Conservation (phyloP, 2,888 invertebrate genomes). For the Leistus spinibarbis region DNA sequence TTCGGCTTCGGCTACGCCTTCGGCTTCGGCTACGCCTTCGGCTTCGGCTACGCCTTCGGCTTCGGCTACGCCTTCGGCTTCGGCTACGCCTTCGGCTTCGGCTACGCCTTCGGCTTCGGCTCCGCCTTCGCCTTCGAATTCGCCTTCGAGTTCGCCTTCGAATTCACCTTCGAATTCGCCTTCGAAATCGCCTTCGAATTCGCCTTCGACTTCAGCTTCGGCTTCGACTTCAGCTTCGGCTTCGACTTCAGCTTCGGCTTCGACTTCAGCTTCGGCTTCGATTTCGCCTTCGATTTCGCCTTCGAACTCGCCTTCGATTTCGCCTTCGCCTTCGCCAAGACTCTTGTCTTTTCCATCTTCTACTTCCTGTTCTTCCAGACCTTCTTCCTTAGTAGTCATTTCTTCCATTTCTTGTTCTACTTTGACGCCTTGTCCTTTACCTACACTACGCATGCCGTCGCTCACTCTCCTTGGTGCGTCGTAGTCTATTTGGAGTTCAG, state of each 20-base stretch:
- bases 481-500: not conserved
- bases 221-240: too few species aligned
- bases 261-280: too few species aligned
- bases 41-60: not conserved
- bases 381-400: not conserved
- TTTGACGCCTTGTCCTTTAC: not conserved
- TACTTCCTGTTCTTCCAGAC: slow-evolving; percentile 1
- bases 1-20: slow-evolving; percentile 1
- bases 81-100: not conserved
- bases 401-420: not conserved
- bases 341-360: not conserved
- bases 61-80: not conserved
- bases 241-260: too few species aligned
- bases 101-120: not conserved
- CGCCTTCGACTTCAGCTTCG: too few species aligned
- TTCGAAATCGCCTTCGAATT: too few species aligned
- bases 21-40: not conserved
- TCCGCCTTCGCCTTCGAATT: not conserved
- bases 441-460: too few species aligned
- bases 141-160: too few species aligned
- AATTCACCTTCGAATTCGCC: too few species aligned
- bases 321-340: slow-evolving; percentile 6
- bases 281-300: slow-evolving; percentile 1
- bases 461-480: not conserved
- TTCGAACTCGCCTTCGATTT: slow-evolving; percentile 8